Conservation (phyloP, 30 jellyfish, hydroid and myxozoan genomes). For the Aurelia sp. region DNA sequence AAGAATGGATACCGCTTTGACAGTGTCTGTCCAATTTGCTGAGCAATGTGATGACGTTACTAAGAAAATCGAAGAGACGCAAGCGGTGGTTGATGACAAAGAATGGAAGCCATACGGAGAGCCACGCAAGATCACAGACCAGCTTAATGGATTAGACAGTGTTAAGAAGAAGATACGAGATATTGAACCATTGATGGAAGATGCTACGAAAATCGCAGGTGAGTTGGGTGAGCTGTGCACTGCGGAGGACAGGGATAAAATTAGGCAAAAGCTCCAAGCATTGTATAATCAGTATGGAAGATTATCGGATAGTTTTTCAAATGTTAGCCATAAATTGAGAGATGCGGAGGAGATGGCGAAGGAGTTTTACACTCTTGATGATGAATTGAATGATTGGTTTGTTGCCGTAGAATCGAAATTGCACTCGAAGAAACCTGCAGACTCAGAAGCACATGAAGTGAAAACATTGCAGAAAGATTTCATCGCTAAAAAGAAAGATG, state of each 20-base stretch:
- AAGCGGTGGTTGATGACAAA: slow-evolving; percentile 59
- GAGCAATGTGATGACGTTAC: slow-evolving; percentile 55
- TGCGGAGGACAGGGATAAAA: slow-evolving; percentile 75
- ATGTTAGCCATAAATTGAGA: slow-evolving; percentile 58
- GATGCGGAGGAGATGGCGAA: slow-evolving; percentile 65
- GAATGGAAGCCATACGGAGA: slow-evolving; percentile 82
- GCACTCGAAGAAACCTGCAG: slow-evolving; percentile 42
- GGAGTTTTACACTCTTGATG: slow-evolving; percentile 53
- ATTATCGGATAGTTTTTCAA: slow-evolving; percentile 50
- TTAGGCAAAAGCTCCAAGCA: slow-evolving; percentile 70
- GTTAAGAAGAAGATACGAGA: slow-evolving; percentile 45
- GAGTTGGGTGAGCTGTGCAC: slow-evolving; percentile 78
- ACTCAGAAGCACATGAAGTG: slow-evolving; percentile 65
- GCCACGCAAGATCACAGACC: slow-evolving; percentile 74
- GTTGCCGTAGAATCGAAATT: slow-evolving; percentile 59
- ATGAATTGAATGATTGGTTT: slow-evolving; percentile 73
- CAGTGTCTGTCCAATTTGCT: slow-evolving; percentile 71
- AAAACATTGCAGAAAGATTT: slow-evolving; percentile 81
- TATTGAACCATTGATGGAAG: slow-evolving; percentile 73
- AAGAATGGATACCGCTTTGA: slow-evolving; percentile 81
- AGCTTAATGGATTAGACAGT: slow-evolving; percentile 49
- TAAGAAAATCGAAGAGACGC: slow-evolving; percentile 69
- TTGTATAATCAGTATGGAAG: slow-evolving; percentile 47
- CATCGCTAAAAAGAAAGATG: slow-evolving; percentile 62
- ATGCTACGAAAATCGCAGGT: slow-evolving; percentile 61